phyloP scores from a whole-genome alignment of 2,797 vertebrate genomes.

The Pteronotus mesoamericanus region DNA sequence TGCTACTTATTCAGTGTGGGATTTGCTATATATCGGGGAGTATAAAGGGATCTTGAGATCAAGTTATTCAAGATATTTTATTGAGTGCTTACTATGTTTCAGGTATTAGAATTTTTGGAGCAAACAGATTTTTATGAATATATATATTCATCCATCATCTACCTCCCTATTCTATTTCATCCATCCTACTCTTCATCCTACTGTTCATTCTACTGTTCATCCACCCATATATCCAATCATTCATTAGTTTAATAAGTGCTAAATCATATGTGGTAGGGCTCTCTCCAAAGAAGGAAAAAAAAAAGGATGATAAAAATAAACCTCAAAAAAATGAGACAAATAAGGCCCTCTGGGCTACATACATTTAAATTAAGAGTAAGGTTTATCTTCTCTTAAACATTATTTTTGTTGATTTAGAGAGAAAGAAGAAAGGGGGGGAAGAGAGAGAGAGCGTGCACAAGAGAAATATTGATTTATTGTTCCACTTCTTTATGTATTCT shows the following conservation, averaged over 20 bases:
- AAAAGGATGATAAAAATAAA: background rate
- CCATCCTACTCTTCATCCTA: background rate
- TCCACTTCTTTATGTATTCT: background rate
- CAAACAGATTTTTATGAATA: background rate
- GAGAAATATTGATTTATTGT: background rate
- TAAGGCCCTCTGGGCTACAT: background rate
- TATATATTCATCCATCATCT: background rate
- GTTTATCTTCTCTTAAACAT: background rate
- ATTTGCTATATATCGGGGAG: background rate
- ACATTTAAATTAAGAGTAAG: background rate
- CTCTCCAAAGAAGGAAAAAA: background rate
- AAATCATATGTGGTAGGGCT: background rate
- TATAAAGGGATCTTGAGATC: background rate
- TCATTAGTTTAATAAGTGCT: background rate
- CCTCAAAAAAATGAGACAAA: background rate
- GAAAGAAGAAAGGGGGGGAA: background rate
- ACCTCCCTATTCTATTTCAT: background rate
- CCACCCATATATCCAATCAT: background rate
- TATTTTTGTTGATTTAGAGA: background rate
- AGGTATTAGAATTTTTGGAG: background rate
- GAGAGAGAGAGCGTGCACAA: background rate
- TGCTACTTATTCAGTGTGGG: background rate
- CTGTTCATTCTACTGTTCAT: background rate
- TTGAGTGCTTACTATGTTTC: background rate
- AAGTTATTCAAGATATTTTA: background rate